These are phyloP conservation scores for Uria lomvia DNA, from an alignment of 2,113 vertebrate genomes.

Conservation along the genomic window DNA sequence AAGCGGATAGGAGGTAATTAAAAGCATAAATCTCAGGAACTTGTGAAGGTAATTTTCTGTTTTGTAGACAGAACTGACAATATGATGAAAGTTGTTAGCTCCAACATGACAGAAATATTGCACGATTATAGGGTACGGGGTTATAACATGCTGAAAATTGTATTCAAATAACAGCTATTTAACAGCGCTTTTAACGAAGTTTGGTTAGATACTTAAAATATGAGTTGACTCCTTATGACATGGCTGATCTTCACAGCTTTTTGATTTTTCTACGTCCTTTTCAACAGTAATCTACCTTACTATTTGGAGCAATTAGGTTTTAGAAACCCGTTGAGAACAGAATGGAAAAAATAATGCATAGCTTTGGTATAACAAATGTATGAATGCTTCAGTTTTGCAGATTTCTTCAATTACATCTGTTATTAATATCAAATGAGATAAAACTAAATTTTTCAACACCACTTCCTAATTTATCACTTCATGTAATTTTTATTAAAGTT, in stretches of 20 bases:
- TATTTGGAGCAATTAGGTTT: not conserved
- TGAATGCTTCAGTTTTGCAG: not conserved
- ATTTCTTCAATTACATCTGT: not conserved
- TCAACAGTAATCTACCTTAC: not conserved
- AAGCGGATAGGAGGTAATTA: conserved; percentile 78
- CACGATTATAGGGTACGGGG: conserved; percentile 51
- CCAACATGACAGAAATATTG: conserved; percentile 74
- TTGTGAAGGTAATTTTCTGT: conserved; percentile 73
- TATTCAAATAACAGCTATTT: conserved; percentile 50
- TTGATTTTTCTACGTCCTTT: not conserved
- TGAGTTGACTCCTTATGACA: not conserved
- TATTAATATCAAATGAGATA: not conserved
- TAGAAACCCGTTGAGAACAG: not conserved
- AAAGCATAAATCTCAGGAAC: conserved; percentile 78
- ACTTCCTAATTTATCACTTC: not conserved
- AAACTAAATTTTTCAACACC: not conserved
- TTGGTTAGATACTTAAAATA: conserved; percentile 20
- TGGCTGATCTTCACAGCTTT: not conserved
- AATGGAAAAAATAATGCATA: not conserved
- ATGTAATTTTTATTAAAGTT: not conserved
- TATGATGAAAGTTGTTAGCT: conserved; percentile 77
- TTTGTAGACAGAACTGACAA: conserved; percentile 78
- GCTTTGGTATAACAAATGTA: not conserved
- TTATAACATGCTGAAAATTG: conserved; percentile 51
- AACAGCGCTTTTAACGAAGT: conserved; percentile 55